These are phyloP conservation scores for Cassiopea andromeda DNA, from an alignment of 30 jellyfish, hydroid and myxozoan genomes.

Conservation along the genomic window DNA sequence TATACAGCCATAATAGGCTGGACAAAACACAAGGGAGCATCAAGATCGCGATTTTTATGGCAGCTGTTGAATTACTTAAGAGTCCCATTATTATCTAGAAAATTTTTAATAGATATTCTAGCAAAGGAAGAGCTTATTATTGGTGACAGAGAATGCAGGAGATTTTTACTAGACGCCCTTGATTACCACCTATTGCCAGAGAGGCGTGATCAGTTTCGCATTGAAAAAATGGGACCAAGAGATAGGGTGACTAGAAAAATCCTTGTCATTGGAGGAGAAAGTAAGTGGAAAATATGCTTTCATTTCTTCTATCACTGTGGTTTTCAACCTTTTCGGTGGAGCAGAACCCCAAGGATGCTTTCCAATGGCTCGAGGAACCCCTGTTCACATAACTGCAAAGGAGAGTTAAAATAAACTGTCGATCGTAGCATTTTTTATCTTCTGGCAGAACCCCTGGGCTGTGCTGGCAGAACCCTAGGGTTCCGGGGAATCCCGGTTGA, in stretches of 20 bases:
- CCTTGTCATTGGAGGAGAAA: constrained; percentile 94
- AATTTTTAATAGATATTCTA: constrained; percentile 78
- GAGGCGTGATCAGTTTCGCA: constrained; percentile 56
- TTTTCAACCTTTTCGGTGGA: neutral
- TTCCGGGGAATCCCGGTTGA: no score
- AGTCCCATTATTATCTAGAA: constrained; percentile 77
- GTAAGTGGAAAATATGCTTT: constrained; percentile 21
- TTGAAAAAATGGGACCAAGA: constrained; percentile 37
- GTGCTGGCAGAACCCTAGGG: no score
- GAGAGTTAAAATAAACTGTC: no score
- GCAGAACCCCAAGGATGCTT: no score
- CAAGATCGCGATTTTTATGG: constrained; percentile 41
- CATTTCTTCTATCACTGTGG: neutral
- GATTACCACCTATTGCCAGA: constrained; percentile 90
- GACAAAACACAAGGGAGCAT: constrained; percentile 49
- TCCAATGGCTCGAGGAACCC: no score
- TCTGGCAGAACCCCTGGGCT: no score
- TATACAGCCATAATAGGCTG: constrained; percentile 74
- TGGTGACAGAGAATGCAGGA: constrained; percentile 72
- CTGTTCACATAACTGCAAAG: no score
- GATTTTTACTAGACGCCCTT: constrained; percentile 68
- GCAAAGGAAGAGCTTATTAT: constrained; percentile 76
- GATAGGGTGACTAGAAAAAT: constrained; percentile 59
- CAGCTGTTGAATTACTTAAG: constrained; percentile 69
- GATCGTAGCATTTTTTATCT: no score